A percentile compares a stretch with the other conserved stretches of the same genome.
Evolutionary conservation across 2,797 vertebrate species (phyloP).

Genomic region (Eulemur albifrons): DNA sequence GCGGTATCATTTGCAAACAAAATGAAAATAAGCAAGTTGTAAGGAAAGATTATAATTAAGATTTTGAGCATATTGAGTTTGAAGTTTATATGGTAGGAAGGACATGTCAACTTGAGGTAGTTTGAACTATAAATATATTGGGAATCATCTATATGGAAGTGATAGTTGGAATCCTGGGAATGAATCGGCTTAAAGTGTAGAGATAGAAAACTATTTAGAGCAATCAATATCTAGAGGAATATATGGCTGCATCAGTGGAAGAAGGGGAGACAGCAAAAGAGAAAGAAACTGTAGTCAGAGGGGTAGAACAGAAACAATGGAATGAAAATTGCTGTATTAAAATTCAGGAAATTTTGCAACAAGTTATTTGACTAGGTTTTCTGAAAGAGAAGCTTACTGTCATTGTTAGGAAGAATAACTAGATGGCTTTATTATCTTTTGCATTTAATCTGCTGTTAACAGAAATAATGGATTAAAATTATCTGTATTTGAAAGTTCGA

Average conservation of each 20-base stretch:
- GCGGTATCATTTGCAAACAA: constrained; percentile 41
- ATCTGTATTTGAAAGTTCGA: constrained; percentile 1
- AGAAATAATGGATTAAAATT: constrained; percentile 33
- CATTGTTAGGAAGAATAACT: constrained; percentile 42
- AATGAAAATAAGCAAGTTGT: constrained; percentile 55
- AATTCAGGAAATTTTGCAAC: constrained; percentile 1
- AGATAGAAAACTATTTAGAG: constrained; percentile 38
- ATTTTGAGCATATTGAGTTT: constrained; percentile 66
- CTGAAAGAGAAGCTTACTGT: background rate
- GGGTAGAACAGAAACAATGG: background rate
- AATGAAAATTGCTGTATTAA: constrained; percentile 19
- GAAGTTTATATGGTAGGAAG: constrained; percentile 63
- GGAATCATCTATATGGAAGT: constrained; percentile 64
- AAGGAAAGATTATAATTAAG: constrained; percentile 49
- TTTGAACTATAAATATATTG: constrained; percentile 66
- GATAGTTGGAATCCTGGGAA: constrained; percentile 59
- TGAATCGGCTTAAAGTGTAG: constrained; percentile 55
- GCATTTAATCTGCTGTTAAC: background rate
- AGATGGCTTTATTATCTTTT: background rate
- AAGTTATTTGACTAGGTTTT: constrained; percentile 26
- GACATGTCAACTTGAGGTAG: constrained; percentile 65
- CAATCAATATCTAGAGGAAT: background rate
- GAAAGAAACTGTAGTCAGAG: background rate
- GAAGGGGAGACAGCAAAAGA: background rate
- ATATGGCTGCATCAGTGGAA: background rate